Conservation (phyloP, 2,888 invertebrate genomes). For the Drosophila robusta region DNA sequence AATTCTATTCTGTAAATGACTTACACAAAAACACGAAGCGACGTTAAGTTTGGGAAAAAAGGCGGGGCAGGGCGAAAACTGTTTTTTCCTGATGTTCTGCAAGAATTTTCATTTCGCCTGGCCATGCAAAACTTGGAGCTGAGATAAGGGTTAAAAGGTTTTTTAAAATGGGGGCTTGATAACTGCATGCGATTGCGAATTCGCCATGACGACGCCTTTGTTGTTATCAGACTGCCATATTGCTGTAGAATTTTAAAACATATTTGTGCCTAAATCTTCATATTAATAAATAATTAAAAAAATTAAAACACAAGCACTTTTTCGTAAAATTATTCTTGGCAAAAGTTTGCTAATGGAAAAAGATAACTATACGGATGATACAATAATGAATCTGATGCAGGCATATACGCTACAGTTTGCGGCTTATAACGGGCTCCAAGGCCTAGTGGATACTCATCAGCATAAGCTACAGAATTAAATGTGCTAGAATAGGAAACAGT, state of each 20-base stretch:
- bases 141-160: constrained; percentile 34
- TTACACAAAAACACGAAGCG: constrained; percentile 73
- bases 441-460: too few relatives aligned
- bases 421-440: too few relatives aligned
- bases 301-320: too few relatives aligned
- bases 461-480: neutral
- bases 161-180: constrained; percentile 2
- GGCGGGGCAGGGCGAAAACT: constrained; percentile 15
- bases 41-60: constrained; percentile 33
- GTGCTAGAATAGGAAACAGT: neutral
- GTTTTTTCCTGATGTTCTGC: constrained; percentile 11
- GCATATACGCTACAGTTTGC: too few relatives aligned
- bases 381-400: too few relatives aligned
- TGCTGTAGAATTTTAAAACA: neutral
- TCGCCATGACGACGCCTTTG: constrained; percentile 23
- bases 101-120: constrained; percentile 67
- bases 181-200: constrained; percentile 15
- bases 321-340: too few relatives aligned
- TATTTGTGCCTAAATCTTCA: neutral
- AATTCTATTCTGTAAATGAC: constrained; percentile 80
- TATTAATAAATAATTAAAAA: too few relatives aligned
- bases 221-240: constrained; percentile 20
- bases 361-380: too few relatives aligned
- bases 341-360: too few relatives aligned
- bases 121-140: constrained; percentile 31